Evolutionary conservation across 2,113 vertebrate species (phyloP).

Genomic region (Phocoena phocoena): DNA sequence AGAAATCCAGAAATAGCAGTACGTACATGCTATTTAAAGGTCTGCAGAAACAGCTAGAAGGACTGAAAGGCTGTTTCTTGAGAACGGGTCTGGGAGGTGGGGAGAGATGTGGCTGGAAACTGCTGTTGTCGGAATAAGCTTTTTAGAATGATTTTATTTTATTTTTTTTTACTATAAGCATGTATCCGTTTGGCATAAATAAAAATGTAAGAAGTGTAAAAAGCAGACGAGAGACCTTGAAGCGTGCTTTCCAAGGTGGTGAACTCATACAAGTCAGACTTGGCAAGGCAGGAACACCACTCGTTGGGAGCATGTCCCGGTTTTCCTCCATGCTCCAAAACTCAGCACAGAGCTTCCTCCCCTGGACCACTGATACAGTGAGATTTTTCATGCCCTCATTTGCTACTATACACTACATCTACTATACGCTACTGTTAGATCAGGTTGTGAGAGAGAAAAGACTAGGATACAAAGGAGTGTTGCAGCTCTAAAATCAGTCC

Average conservation of each 20-base stretch:
- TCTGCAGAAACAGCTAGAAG: not conserved
- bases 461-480: not conserved
- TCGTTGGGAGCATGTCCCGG: not conserved
- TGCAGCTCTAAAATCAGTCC: not conserved
- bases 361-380: not conserved
- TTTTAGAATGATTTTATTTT: not conserved
- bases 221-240: not conserved
- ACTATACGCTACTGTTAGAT: not conserved
- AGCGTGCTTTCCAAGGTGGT: not conserved
- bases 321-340: slow-evolving; percentile 8
- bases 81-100: not conserved
- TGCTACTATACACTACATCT: not conserved
- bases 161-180: not conserved
- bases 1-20: slow-evolving; percentile 20
- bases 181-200: not conserved
- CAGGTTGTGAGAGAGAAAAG: not conserved
- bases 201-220: not conserved
- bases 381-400: not conserved
- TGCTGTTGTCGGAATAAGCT: not conserved
- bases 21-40: not conserved
- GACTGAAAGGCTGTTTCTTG: not conserved
- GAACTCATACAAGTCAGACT: not conserved
- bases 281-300: not conserved
- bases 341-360: not conserved
- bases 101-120: not conserved